Evolutionary conservation across 2,113 vertebrate genomes (phyloP).

Genomic region (Antennarius striatus): DNA sequence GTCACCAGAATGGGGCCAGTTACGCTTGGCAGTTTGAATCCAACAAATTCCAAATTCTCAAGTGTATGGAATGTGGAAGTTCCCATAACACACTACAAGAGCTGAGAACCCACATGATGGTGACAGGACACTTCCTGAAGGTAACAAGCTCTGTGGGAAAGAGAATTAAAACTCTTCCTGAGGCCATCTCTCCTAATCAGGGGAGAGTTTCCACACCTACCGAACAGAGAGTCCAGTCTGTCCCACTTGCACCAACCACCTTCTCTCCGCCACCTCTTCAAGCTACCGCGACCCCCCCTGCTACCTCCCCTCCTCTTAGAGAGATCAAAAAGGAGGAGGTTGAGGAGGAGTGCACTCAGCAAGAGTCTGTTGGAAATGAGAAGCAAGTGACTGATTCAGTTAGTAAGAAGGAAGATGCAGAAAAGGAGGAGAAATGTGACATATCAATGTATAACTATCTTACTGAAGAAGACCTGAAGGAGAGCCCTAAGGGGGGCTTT

Average conservation of each 20-base stretch:
- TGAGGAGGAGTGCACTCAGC: constrained; percentile 80
- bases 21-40: constrained; percentile 95
- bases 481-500: constrained; percentile 93
- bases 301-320: constrained; percentile 80
- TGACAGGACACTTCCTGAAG: constrained; percentile 96
- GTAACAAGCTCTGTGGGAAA: constrained; percentile 90
- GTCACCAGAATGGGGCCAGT: constrained; percentile 93
- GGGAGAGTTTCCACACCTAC: constrained; percentile 71
- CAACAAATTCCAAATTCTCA: constrained; percentile 94
- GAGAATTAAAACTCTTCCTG: constrained; percentile 88
- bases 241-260: constrained; percentile 89
- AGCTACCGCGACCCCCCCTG: constrained; percentile 71
- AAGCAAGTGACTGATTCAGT: constrained; percentile 74
- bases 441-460: constrained; percentile 93
- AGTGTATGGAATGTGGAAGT: constrained; percentile 97
- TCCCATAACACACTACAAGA: constrained; percentile 95
- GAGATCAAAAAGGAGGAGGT: constrained; percentile 92
- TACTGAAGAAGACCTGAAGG: constrained; percentile 96
- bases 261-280: constrained; percentile 83
- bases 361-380: constrained; percentile 78
- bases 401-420: constrained; percentile 75
- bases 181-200: constrained; percentile 80
- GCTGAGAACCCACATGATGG: constrained; percentile 97
- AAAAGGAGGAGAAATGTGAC: constrained; percentile 86
- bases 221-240: constrained; percentile 91